Percentiles rank a stretch among this genome's conserved stretches.
Evolutionary conservation across 2,797 vertebrate genomes (phyloP).

Genomic region (Ataeniobius toweri): DNA sequence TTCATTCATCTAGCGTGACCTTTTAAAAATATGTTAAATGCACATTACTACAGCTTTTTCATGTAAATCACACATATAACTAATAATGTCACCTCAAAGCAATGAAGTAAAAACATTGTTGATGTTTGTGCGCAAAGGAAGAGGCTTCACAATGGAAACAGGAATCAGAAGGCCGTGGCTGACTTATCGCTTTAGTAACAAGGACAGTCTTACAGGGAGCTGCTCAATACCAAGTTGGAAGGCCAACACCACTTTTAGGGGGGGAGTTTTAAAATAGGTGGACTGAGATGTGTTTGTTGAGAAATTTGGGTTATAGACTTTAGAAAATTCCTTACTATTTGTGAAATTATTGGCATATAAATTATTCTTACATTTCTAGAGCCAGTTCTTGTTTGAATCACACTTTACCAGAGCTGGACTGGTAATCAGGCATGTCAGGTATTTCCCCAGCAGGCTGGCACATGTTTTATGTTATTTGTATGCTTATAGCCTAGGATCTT

Average conservation of each 20-base stretch:
- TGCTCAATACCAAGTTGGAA: constrained; percentile 17
- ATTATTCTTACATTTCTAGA: no score
- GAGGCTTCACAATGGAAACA: constrained; percentile 17
- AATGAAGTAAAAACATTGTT: constrained; percentile 46
- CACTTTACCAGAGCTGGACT: no score
- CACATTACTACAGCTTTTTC: no score
- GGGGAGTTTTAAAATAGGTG: background rate
- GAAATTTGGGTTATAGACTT: background rate
- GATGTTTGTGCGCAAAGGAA: constrained; percentile 39
- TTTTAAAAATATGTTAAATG: no score
- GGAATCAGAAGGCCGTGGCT: constrained; percentile 41
- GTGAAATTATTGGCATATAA: no score
- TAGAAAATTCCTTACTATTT: background rate
- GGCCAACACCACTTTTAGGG: background rate
- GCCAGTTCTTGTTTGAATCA: no score
- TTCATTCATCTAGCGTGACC: background rate
- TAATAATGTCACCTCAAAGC: constrained; percentile 44
- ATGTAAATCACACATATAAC: no score
- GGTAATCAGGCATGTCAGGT: no score
- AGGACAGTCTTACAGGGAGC: constrained; percentile 10
- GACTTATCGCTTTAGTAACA: constrained; percentile 31
- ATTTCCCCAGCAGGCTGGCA: no score
- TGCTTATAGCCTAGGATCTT: no score
- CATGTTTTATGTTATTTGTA: no score
- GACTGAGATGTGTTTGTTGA: background rate